These are phyloP conservation scores for Neolamprologus cancellatus DNA, from an alignment of 2,113 vertebrate genomes.

Conservation along the genomic window DNA sequence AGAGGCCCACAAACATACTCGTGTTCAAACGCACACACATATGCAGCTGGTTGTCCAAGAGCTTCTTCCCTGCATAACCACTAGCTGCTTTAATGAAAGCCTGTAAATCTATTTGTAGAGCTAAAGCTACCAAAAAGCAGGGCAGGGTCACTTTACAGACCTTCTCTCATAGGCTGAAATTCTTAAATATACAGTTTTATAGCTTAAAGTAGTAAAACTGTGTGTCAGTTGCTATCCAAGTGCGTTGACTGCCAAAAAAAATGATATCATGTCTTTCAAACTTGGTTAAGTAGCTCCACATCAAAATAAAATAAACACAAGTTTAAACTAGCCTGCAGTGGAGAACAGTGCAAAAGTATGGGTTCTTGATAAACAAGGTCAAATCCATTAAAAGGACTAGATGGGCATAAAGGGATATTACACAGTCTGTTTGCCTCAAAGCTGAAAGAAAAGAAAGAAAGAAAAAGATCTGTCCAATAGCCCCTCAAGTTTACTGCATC, in stretches of 20 bases:
- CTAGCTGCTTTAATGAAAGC: conserved; percentile 62
- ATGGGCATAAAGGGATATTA: not conserved
- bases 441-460: not conserved
- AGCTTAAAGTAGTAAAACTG: conserved; percentile 25
- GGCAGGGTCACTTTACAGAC: conserved; percentile 48
- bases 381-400: not conserved
- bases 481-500: not conserved
- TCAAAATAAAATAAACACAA: not conserved
- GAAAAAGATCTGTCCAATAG: not conserved
- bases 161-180: conserved; percentile 31
- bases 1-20: not conserved
- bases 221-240: conserved; percentile 11
- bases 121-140: conserved; percentile 43
- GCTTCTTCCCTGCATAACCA: conserved; percentile 44
- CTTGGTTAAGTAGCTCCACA: not conserved
- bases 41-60: conserved; percentile 32
- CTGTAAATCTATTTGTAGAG: conserved; percentile 65
- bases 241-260: not conserved
- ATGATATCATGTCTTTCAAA: conserved; percentile 28
- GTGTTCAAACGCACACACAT: not conserved
- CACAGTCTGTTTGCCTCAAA: not conserved
- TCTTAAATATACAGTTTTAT: conserved; percentile 52
- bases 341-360: not conserved
- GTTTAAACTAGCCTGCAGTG: not conserved
- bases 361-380: not conserved